These are phyloP conservation scores for Hystrix brachyura DNA, from an alignment of 2,113 vertebrate species.

Conservation along the genomic window DNA sequence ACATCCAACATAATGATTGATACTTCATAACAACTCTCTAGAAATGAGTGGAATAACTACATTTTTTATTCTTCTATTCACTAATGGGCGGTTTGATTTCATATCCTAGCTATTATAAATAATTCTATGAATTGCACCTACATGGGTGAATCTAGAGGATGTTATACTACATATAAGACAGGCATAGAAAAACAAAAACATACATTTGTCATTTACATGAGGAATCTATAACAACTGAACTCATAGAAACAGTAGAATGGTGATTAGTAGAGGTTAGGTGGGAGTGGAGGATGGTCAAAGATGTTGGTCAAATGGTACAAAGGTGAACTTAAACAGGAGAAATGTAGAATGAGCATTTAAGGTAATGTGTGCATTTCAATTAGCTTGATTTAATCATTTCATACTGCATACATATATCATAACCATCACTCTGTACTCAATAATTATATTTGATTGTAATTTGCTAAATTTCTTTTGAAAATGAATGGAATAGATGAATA, in stretches of 20 bases:
- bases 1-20: not conserved
- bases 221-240: not conserved
- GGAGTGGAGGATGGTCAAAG: not conserved
- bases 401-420: not conserved
- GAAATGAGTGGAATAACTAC: not conserved
- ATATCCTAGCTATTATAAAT: not conserved
- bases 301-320: not conserved
- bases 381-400: not conserved
- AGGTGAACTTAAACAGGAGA: not conserved
- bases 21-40: not conserved
- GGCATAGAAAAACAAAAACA: not conserved
- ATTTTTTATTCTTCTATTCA: not conserved
- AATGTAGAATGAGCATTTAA: not conserved
- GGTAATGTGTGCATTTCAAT: not conserved
- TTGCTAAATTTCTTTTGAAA: not conserved
- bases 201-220: not conserved
- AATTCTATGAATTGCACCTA: not conserved
- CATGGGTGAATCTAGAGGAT: not conserved
- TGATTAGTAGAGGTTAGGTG: not conserved
- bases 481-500: slow-evolving; percentile 31
- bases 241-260: not conserved
- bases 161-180: not conserved
- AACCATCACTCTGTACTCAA: not conserved
- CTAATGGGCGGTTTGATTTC: not conserved
- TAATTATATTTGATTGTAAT: not conserved